phyloP scores from a whole-genome alignment of 1,140 invertebrate species.

The Ooceraea biroi region DNA sequence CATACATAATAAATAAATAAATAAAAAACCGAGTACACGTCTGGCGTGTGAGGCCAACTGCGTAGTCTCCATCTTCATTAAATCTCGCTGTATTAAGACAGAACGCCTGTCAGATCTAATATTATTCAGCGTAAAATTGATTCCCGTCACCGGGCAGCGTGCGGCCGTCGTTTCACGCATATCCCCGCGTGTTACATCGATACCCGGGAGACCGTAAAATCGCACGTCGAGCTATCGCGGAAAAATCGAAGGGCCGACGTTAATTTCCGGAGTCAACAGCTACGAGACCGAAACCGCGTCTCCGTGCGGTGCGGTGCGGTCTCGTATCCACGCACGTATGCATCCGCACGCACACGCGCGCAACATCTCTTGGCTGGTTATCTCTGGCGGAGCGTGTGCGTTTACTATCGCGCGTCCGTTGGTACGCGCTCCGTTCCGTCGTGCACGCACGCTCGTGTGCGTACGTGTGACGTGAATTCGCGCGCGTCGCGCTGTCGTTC shows the following conservation, averaged over 20 bases:
- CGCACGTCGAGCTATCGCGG: neutral
- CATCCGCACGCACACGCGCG: neutral
- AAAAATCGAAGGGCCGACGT: slow-evolving; percentile 18
- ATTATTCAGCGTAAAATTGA: slow-evolving; percentile 34
- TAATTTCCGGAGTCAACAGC: slow-evolving; percentile 38
- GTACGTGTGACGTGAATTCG: too few relatives aligned
- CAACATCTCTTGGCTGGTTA: slow-evolving; percentile 13
- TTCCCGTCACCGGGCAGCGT: neutral
- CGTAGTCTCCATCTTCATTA: slow-evolving; percentile 7
- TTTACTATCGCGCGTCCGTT: slow-evolving; percentile 58
- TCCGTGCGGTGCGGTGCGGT: slow-evolving; percentile 17
- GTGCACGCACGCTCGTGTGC: slow-evolving; percentile 26
- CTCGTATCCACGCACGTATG: neutral
- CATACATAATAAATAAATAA: neutral
- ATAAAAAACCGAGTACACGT: too few relatives aligned
- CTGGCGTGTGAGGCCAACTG: neutral
- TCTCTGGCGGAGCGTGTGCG: slow-evolving; percentile 53
- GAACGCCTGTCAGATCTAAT: slow-evolving; percentile 12
- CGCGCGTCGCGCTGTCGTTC: slow-evolving; percentile 5
- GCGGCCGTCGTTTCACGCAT: neutral
- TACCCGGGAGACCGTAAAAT: neutral
- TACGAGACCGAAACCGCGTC: slow-evolving; percentile 25
- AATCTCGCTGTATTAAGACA: neutral
- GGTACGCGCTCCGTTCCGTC: too few relatives aligned
- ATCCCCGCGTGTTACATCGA: neutral